Evolutionary conservation across 2,888 invertebrate genomes (phyloP), one percentile per base, ranked within the genome.

Genomic region (Biston betularia): DNA sequence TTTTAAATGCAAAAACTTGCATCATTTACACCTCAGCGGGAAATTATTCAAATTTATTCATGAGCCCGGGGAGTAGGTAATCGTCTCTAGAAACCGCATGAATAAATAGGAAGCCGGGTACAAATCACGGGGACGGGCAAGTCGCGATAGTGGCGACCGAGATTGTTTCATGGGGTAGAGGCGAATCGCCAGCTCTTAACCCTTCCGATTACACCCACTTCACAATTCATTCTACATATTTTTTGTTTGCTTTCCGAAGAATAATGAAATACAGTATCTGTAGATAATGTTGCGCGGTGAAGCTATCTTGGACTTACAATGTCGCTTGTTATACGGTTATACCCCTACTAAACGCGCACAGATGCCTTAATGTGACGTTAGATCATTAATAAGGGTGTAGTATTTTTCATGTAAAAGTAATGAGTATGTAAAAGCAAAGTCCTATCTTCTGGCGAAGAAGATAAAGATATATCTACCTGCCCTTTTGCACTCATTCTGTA

Each of bases 1-100:
- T 89, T 89, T 89, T 85, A 86, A 89, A 90, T 89, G 89, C 88
- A 90, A 89, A 90, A 92, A 90, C 89, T 90, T 90, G 89, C 90
- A 90, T 89, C 89, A 88, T 90, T 92, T 89, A 89, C 90, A 90
- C 89, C 88, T 90, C 85, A 82, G 83, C 85, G 81, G 79, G 83
- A 82, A 86, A 90, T 91, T 92, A 92, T 92, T 90, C 81, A 90
- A 89, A 92, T 91, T 85, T 91, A 92, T 92, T 90, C 92, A 91
- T 90, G 89, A 89, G 86, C 81, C 76, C 79, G 81, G 81, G 88
- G 86, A 89, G 87, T 86, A 86, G 89, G 89, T 90, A 92, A 91
- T 91, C 89, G 89, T 88, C 88, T 84, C 84, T 84, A 86, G 86
- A 81, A 85, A 86, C 88, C 87, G 88, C 88, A 89, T 90, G 90